These are phyloP conservation scores for Biston stratarius DNA, from an alignment of 2,888 invertebrate genomes.

Conservation along the genomic window DNA sequence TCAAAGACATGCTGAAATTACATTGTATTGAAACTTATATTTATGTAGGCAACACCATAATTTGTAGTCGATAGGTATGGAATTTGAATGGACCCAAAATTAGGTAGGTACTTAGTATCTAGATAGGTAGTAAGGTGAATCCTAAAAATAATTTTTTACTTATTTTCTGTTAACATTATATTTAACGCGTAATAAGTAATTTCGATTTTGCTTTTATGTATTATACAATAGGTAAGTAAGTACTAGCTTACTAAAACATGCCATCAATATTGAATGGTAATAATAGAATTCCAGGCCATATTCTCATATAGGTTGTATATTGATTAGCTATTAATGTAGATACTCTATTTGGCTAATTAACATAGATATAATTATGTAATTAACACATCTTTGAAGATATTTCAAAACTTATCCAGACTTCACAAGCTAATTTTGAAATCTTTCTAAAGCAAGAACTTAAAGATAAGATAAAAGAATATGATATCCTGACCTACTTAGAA, in stretches of 20 bases:
- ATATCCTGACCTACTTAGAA: not conserved
- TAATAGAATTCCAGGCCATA: not conserved
- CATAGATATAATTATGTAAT: not conserved
- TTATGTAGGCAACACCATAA: not conserved
- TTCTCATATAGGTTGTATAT: not conserved
- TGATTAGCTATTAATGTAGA: not conserved
- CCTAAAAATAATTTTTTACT: not conserved
- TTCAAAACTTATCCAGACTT: not conserved
- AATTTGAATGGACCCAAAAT: slow-evolving; percentile 24
- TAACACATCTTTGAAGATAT: not conserved
- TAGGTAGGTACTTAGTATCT: slow-evolving; percentile 8
- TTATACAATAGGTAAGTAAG: too few species aligned
- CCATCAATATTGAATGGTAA: not conserved
- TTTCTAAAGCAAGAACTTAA: not conserved
- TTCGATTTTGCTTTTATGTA: not conserved
- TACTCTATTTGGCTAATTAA: not conserved
- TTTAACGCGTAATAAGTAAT: too few species aligned
- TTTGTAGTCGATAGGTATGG: slow-evolving; percentile 13
- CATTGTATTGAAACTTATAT: not conserved
- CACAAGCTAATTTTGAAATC: not conserved
- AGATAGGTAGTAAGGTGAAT: not conserved
- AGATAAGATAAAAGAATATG: not conserved
- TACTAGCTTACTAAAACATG: not conserved
- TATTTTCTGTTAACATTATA: not conserved
- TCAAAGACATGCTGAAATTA: not conserved